Evolutionary conservation across 2,113 vertebrate species (phyloP), one percentile per base, ranked within the genome.

Genomic region (Ondatra zibethicus): DNA sequence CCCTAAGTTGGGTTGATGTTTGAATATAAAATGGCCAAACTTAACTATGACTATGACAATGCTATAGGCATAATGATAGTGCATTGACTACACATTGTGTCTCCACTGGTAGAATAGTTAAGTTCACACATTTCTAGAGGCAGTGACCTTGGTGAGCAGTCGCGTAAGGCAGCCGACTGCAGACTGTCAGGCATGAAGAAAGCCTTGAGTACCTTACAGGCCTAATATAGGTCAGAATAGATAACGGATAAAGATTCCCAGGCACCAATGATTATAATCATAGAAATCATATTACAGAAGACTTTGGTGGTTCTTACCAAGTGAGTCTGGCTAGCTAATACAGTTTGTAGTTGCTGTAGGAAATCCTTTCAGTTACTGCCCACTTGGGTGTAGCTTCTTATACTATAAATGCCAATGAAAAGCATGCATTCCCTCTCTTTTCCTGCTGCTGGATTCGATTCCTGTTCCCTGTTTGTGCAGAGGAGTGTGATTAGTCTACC

Each of bases 61-160:
- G 23, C n/a, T 82, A n/a, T 61, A 39, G 36, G 23, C 11, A 27
- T 82, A 78, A 52, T 78, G 11, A 80, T 39, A 61, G 16, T 4
- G n/a, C n/a, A 84, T 39, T 39, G 25, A 1, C 13, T 84, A 9
- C 25, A 16, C 25, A 63, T 61, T 61, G 12, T 61, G 12, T 58
- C 55, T 61, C 36, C 52, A 27, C n/a, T 61, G 55, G 55, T 29
- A 42, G 23, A 61, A 39, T 4, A 3, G 12, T 81, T 39, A 14
- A 6, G 2, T 27, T 82, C 39, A 13, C 39, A 13, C 11, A 16
- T 61, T 3, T 7, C 1, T 25, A 80, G 19, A 47, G 0, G 0
- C 11, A 39, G 11, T 39, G 10, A 58, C 10, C 6, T 7, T 61
- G n/a, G 0, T 84, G n/a, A 84, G 23, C 12, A 39, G 13, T 42